Percentiles rank a stretch among this genome's conserved stretches.
These are phyloP conservation scores for Motacilla tschutschensis DNA, from an alignment of 2,113 vertebrate species.

Conservation along the genomic window DNA sequence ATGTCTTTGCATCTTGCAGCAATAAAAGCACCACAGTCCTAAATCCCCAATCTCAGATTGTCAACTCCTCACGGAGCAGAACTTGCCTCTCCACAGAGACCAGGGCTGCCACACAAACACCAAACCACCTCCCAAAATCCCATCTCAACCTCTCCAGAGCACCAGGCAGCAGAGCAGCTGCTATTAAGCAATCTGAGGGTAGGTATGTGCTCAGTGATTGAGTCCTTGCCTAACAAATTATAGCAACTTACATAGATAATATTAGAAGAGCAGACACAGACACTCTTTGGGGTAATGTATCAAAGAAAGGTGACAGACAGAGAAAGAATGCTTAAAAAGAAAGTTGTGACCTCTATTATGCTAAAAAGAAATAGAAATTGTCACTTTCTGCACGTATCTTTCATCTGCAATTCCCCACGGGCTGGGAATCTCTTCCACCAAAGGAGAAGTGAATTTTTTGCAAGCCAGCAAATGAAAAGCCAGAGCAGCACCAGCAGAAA, in stretches of 20 bases:
- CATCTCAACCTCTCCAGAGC: neutral
- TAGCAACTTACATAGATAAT: neutral
- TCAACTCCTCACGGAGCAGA: neutral
- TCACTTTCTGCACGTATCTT: neutral
- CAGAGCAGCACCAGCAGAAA: neutral
- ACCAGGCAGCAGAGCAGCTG: neutral
- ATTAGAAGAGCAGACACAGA: neutral
- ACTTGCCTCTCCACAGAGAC: neutral
- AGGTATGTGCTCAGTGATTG: neutral
- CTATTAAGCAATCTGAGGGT: neutral
- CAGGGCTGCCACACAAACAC: neutral
- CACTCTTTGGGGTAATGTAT: neutral
- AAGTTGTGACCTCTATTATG: slow-evolving; percentile 1
- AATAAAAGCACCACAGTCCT: neutral
- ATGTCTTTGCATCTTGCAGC: neutral
- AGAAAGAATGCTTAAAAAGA: slow-evolving; percentile 6
- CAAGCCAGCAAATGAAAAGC: neutral
- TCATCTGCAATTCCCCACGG: neutral
- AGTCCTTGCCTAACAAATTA: neutral
- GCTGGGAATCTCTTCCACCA: neutral
- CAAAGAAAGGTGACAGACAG: slow-evolving; percentile 11
- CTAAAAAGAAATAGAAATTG: neutral
- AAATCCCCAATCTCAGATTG: neutral
- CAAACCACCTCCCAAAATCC: neutral
- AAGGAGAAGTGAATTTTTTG: neutral